These are phyloP conservation scores for Drosophila sp. DNA, from an alignment of 1,140 invertebrate species.

Conservation along the genomic window DNA sequence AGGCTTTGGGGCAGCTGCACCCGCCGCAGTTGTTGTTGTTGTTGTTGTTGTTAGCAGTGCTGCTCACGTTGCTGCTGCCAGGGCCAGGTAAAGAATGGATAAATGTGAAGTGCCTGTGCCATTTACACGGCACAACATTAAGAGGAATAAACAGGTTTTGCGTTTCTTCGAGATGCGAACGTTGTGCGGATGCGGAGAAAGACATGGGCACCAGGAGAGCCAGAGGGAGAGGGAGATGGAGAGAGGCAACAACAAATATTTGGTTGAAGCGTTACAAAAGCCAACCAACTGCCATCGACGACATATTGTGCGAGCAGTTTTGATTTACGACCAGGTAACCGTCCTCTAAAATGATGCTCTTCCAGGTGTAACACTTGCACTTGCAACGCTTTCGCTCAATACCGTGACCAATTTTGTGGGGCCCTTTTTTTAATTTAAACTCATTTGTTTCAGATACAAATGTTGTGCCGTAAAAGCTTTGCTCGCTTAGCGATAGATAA, in stretches of 20 bases:
- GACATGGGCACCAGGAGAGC: too few species aligned
- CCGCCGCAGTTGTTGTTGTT: slow-evolving; percentile 6
- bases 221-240: slow-evolving; percentile 30
- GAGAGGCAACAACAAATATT: slow-evolving; percentile 45
- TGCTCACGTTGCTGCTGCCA: background rate
- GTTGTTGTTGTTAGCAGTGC: background rate
- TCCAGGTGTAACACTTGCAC: slow-evolving; percentile 69
- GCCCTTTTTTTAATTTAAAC: slow-evolving; percentile 35
- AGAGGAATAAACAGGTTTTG: slow-evolving; percentile 52
- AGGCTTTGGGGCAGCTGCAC: slow-evolving; percentile 39
- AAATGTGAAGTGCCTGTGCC: slow-evolving; percentile 47
- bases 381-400: slow-evolving; percentile 64
- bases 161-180: slow-evolving; percentile 58
- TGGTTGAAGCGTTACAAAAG: slow-evolving; percentile 73
- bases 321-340: slow-evolving; percentile 59
- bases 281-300: slow-evolving; percentile 45
- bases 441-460: slow-evolving; percentile 39
- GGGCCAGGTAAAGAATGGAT: slow-evolving; percentile 43
- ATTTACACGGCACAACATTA: slow-evolving; percentile 38
- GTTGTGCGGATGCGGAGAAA: slow-evolving; percentile 42
- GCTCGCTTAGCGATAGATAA: slow-evolving; percentile 19
- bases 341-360: slow-evolving; percentile 17
- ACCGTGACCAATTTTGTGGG: slow-evolving; percentile 21
- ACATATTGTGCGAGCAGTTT: slow-evolving; percentile 58
- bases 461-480: slow-evolving; percentile 15